Base-by-base conservation (phyloP, 2,797 vertebrate genomes). In the Arrhamphus sclerolepis region DNA sequence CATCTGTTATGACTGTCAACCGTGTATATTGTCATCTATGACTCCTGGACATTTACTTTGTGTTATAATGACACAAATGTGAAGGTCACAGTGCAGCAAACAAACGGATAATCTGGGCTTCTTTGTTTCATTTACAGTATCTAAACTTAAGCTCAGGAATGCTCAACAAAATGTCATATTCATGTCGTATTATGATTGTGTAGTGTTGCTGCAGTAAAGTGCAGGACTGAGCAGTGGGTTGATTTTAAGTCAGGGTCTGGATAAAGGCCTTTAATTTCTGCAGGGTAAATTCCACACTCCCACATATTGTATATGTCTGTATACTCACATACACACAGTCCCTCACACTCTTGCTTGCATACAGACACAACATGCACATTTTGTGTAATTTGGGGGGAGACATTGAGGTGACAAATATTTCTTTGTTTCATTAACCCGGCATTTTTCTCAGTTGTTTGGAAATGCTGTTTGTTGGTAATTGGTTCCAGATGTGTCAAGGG, bases 201-300 rank as follows among this genome's bases (percentile, higher is more conserved):
- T 11, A 4, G 43, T 24, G 38, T 2, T 13, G 39, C 31, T 13
- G 40, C 11, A 16, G 22, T 44, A 21, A 31, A 31, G 19, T 9
- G 16, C 1, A 17, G 16, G 21, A 42, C 34, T 28, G 50, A 50
- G n/a, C 39, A 16, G 31, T 40, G 8, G 13, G 31, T 10, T 34
- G 31, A 34, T 34, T 34, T 11, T 69, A 75, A 39, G 29, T 56
- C 57, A 1, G n/a, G 20, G 59, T 70, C 72, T 47, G 56, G 70
- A 72, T 75, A 60, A 60, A 62, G 46, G 56, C 53, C 52, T 70
- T 62, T 31, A 80, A 59, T 79, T 62, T 67, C 48, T 34, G 66
- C 59, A 46, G 51, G 39, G 71, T 75, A 79, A 78, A 87, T 67
- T 69, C 16, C 26, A 20, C 56, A 43, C 62, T 64, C 69, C 80